Percentiles rank a stretch among this genome's conserved stretches.
phyloP scores from a whole-genome alignment of 2,888 invertebrate species.

The Zaprionus lineosus region DNA sequence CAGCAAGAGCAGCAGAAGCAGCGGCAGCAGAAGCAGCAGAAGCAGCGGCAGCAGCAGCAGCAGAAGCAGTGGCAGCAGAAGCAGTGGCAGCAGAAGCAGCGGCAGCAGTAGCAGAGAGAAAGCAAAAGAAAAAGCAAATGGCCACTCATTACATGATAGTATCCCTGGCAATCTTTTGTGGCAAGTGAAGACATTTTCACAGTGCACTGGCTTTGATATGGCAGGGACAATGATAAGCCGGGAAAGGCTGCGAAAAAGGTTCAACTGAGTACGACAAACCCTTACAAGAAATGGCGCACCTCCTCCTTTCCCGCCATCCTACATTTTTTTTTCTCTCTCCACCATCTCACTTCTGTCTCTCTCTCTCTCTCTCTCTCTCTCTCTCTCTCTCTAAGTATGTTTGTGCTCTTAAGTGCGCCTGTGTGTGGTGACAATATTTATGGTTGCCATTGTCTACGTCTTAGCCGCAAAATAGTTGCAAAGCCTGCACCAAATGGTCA shows the following conservation, averaged over 20 bases:
- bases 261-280: slow-evolving; percentile 43
- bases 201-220: slow-evolving; percentile 63
- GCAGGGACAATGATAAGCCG: slow-evolving; percentile 28
- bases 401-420: not conserved
- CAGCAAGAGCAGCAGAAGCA: not conserved
- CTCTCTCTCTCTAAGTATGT: not conserved
- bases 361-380: no score
- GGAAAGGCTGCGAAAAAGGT: slow-evolving; percentile 42
- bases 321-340: no score
- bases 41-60: not conserved
- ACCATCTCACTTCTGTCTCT: no score
- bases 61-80: not conserved
- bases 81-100: not conserved
- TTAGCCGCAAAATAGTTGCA: slow-evolving; percentile 64
- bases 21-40: no score
- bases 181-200: slow-evolving; percentile 50
- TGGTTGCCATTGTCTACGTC: slow-evolving; percentile 60
- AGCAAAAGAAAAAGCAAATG: slow-evolving; percentile 18
- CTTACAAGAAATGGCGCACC: slow-evolving; percentile 9
- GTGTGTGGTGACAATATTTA: slow-evolving; percentile 41
- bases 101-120: not conserved
- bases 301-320: no score
- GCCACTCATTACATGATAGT: slow-evolving; percentile 32
- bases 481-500: slow-evolving; percentile 63
- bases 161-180: slow-evolving; percentile 32